Conservation (phyloP, 2,888 invertebrate genomes). For the Himalopsyche anomala region DNA sequence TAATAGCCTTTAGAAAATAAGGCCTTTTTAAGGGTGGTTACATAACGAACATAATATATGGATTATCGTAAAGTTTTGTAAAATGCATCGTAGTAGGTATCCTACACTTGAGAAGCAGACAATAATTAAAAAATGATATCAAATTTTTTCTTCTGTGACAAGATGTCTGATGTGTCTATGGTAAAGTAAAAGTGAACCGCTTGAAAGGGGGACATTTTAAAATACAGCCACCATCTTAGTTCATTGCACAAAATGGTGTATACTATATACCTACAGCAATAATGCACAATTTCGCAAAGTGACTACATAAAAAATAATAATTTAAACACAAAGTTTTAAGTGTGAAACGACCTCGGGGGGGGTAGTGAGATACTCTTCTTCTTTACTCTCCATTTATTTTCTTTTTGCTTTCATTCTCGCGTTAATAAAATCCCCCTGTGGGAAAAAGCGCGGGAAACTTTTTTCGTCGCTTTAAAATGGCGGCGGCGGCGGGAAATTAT, state of each 20-base stretch:
- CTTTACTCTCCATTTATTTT: conserved; percentile 36
- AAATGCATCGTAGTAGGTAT: too few species aligned
- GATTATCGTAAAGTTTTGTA: too few species aligned
- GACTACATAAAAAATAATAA: conserved; percentile 62
- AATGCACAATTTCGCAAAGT: conserved; percentile 62
- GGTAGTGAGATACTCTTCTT: conserved; percentile 36
- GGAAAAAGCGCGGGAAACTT: conserved; percentile 47
- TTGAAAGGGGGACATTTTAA: conserved; percentile 4
- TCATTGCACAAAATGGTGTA: background rate
- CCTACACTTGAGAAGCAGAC: too few species aligned
- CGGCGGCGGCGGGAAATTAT: conserved; percentile 23
- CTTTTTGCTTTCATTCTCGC: conserved; percentile 18
- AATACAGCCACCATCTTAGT: conserved; percentile 6
- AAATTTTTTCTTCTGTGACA: too few species aligned
- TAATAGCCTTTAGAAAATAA: too few species aligned
- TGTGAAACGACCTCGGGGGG: conserved; percentile 59
- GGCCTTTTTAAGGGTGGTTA: too few species aligned
- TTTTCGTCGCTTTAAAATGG: conserved; percentile 11
- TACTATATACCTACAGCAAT: conserved; percentile 45
- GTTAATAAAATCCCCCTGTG: conserved; percentile 24
- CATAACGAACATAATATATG: too few species aligned
- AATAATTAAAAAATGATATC: too few species aligned
- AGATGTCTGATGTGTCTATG: too few species aligned
- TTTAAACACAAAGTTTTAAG: conserved; percentile 64
- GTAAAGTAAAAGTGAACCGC: background rate